These are phyloP conservation scores for Mormyrops attenuatus DNA, from an alignment of 2,797 vertebrate genomes.

Conservation along the genomic window DNA sequence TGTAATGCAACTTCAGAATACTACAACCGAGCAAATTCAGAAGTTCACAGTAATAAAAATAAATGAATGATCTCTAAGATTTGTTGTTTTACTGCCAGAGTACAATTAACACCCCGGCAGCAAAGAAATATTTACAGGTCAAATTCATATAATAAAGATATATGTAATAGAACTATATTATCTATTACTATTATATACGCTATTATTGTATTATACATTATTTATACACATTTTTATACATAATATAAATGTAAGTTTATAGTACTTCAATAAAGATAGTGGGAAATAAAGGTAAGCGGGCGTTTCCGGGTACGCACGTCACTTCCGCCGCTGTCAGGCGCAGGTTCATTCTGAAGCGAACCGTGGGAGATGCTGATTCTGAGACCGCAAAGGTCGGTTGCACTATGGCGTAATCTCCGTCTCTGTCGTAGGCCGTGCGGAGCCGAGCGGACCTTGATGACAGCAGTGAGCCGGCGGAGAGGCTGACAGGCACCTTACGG, in stretches of 20 bases:
- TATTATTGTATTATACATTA: not conserved
- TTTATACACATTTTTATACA: not conserved
- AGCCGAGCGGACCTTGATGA: not conserved
- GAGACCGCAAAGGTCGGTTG: not conserved
- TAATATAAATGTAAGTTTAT: not conserved
- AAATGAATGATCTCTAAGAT: not conserved
- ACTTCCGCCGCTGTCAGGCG: not conserved
- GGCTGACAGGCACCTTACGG: not conserved
- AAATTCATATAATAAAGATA: not conserved
- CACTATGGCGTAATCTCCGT: not conserved
- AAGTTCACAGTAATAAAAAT: not conserved
- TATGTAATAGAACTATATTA: not conserved
- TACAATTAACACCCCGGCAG: not conserved
- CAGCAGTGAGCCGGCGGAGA: not conserved
- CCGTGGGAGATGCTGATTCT: not conserved
- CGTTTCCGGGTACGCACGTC: not conserved
- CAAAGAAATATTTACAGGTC: not conserved
- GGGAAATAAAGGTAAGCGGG: not conserved
- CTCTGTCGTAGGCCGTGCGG: not conserved
- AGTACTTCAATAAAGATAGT: not conserved
- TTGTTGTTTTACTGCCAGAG: not conserved
- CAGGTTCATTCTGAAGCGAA: not conserved
- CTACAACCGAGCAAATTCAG: not conserved
- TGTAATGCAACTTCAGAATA: not conserved
- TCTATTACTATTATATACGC: not conserved